These are phyloP conservation scores for Brevimyrus niger DNA, from an alignment of 2,113 vertebrate species.

Conservation along the genomic window DNA sequence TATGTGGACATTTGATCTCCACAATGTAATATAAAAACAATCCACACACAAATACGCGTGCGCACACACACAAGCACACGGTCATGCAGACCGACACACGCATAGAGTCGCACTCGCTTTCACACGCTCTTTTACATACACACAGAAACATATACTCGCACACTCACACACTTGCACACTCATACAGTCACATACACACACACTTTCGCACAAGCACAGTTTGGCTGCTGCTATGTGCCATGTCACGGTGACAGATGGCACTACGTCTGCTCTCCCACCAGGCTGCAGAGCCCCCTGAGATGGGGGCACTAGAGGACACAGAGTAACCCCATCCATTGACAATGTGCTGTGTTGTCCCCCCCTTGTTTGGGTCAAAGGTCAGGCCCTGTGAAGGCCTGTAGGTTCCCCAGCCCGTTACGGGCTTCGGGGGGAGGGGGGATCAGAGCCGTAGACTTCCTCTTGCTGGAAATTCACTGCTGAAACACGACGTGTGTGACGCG, in stretches of 20 bases:
- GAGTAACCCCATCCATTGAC: no score
- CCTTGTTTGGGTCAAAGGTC: background rate
- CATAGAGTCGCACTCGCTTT: no score
- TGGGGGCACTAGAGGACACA: background rate
- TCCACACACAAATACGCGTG: no score
- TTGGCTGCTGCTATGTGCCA: background rate
- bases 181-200: background rate
- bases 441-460: background rate
- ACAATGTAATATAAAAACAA: no score
- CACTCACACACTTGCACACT: background rate
- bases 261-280: background rate
- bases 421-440: no score
- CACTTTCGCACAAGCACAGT: background rate
- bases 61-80: background rate
- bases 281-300: background rate
- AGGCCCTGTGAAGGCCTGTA: background rate
- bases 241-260: background rate
- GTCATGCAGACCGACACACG: no score
- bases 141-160: background rate
- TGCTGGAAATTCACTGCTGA: background rate
- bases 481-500: background rate
- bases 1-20: background rate
- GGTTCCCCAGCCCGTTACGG: background rate
- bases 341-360: background rate
- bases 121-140: background rate